Percentiles rank a stretch among this genome's conserved stretches.
Evolutionary conservation across 2,797 vertebrate species (phyloP).

Genomic region (Apodemus agrarius): DNA sequence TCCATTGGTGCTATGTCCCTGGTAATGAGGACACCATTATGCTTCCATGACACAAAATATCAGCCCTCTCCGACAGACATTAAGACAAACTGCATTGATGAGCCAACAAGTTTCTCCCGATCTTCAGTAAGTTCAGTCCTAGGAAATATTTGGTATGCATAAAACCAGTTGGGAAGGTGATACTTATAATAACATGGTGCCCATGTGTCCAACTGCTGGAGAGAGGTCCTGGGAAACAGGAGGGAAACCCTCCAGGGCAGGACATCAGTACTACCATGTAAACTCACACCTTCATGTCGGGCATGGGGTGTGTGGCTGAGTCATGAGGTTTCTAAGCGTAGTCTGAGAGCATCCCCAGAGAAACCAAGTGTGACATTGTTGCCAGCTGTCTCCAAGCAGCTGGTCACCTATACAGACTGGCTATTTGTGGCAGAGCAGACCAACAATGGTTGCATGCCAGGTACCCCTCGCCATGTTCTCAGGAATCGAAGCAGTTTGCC

Average conservation of each 20-base stretch:
- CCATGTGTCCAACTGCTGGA: background rate
- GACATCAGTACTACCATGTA: background rate
- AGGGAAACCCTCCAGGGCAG: background rate
- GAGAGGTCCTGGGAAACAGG: fast-evolving
- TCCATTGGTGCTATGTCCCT: background rate
- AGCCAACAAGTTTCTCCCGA: background rate
- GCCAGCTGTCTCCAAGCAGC: background rate
- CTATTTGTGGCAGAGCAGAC: background rate
- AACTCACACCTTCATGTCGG: background rate
- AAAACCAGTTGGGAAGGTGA: background rate
- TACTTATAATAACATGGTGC: background rate
- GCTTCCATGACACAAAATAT: conserved; percentile 26
- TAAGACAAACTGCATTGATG: background rate
- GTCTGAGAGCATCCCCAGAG: background rate
- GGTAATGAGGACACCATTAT: conserved; percentile 21
- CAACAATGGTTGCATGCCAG: background rate
- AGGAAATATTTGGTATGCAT: background rate
- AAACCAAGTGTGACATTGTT: background rate
- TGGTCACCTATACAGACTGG: background rate
- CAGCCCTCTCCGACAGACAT: conserved; percentile 1
- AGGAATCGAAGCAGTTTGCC: background rate
- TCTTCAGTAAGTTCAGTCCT: background rate
- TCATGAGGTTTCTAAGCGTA: background rate
- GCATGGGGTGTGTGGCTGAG: background rate
- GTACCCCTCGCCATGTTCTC: background rate